Base-by-base conservation (phyloP, 2,888 invertebrate genomes). In the Sipunculus nudus region DNA sequence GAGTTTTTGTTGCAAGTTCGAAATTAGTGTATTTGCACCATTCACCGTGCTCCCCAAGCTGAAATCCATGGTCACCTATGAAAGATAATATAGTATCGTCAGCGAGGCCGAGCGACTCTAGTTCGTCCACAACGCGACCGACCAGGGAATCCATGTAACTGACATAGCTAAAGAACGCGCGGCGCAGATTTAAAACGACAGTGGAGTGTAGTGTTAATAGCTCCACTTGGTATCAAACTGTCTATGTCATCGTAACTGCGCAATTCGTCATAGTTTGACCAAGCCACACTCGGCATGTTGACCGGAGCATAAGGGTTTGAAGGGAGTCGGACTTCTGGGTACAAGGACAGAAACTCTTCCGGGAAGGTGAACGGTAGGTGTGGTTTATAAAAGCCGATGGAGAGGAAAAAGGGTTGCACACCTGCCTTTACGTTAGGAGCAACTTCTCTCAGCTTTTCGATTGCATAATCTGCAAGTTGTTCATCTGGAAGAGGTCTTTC, bases 21-120 rank as follows among this genome's bases (percentile, higher is more conserved):
- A 71, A 73, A 52, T 73, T 72, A 1, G 72, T 72, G 43, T 69
- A 66, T 46, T 75, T 75, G 43, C 63, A 63, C 71, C 74, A 74
- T 53, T 70, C 69, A 6, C 65, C 70, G 41, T 70, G 72, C 63
- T 74, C 74, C 8, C 74, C 74, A 8, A 73, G 65, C 21, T 64
- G 58, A 16, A 32, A 71, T 10, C 73, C 74, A 40, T 74, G 74
- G 39, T 74, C 72, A 10, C 72, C 69, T 1, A 61, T 4, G 28
- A 74, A 69, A 2, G 67, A 54, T n/a, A 74, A 55, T 8, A 74
- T 57, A 0, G 72, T 74, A 29, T 68, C 52, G 19, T 68, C 47
- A 10, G 41, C 40, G 2, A 72, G 41, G 1, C 65, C 67, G 5
- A 61, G 49, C n/a, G 49, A 47, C 2, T 70, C 49, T n/a, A 74